These are phyloP conservation scores for Eilema depressum DNA, from an alignment of 2,888 invertebrate genomes.

Conservation along the genomic window DNA sequence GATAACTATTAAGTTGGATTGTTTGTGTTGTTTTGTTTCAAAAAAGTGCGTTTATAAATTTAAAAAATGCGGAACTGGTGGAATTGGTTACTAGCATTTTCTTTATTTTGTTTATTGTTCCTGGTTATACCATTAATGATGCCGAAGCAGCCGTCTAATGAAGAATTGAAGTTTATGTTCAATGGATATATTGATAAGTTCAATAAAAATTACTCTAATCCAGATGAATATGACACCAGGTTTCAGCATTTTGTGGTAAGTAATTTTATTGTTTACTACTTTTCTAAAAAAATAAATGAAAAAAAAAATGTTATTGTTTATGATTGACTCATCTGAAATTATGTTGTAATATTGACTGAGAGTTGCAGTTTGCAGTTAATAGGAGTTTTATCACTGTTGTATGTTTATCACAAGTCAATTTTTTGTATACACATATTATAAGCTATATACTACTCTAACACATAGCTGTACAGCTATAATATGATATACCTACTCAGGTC, in stretches of 20 bases:
- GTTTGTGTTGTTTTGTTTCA: neutral
- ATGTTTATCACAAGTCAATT: too few species aligned
- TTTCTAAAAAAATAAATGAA: neutral
- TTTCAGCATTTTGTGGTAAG: slow-evolving; percentile 86
- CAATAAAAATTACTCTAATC: slow-evolving; percentile 85
- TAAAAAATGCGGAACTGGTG: slow-evolving; percentile 77
- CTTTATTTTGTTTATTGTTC: slow-evolving; percentile 72
- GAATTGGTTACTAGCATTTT: slow-evolving; percentile 73
- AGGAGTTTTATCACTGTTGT: too few species aligned
- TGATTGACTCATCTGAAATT: neutral
- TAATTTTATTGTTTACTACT: neutral
- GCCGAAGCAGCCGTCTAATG: slow-evolving; percentile 52
- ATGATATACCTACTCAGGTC: too few species aligned
- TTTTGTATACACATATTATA: too few species aligned
- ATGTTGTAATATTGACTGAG: too few species aligned
- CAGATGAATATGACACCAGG: slow-evolving; percentile 81
- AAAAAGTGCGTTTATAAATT: neutral
- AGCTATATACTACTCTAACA: too few species aligned
- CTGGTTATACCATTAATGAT: slow-evolving; percentile 73
- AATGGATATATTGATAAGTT: slow-evolving; percentile 82
- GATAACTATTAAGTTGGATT: neutral
- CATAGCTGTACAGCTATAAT: too few species aligned
- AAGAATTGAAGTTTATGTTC: slow-evolving; percentile 74
- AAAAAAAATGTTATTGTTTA: neutral
- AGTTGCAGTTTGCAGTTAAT: too few species aligned